phyloP scores from a whole-genome alignment of 2,797 vertebrate species.

The Danio aesculapii region DNA sequence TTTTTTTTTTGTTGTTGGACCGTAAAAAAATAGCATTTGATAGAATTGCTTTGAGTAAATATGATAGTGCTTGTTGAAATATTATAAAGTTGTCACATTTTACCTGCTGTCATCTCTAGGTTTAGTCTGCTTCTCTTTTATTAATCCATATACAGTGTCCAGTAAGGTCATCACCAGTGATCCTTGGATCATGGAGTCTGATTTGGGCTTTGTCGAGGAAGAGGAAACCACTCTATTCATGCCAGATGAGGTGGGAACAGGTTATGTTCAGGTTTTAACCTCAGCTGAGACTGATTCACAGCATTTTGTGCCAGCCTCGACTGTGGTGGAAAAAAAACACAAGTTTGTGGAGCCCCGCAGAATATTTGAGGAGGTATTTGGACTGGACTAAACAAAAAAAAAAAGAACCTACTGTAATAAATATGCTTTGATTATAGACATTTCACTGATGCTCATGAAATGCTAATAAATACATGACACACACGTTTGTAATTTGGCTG shows the following conservation, averaged over 20 bases:
- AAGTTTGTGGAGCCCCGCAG: conserved; percentile 2
- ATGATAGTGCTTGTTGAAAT: neutral
- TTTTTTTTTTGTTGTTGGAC: neutral
- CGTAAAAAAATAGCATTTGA: neutral
- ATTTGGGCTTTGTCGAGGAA: neutral
- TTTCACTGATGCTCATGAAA: neutral
- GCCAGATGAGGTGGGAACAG: neutral
- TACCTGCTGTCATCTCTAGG: too few relatives aligned
- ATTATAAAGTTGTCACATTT: neutral
- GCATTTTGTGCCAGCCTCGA: neutral
- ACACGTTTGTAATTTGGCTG: neutral
- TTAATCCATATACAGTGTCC: neutral
- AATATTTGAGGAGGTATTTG: conserved; percentile 58
- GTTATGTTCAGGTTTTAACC: neutral
- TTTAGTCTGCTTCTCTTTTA: neutral
- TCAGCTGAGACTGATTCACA: neutral
- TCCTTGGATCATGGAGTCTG: conserved; percentile 27
- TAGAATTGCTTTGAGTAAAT: neutral
- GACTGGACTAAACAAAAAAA: conserved; percentile 38
- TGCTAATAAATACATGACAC: conserved; percentile 6
- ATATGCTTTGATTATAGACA: neutral
- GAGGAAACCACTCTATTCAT: neutral
- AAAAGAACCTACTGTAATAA: too few relatives aligned
- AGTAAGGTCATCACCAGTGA: conserved; percentile 36
- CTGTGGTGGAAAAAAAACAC: too few relatives aligned